These are phyloP conservation scores for Microchirus variegatus DNA, from an alignment of 2,797 vertebrate species.

Conservation along the genomic window DNA sequence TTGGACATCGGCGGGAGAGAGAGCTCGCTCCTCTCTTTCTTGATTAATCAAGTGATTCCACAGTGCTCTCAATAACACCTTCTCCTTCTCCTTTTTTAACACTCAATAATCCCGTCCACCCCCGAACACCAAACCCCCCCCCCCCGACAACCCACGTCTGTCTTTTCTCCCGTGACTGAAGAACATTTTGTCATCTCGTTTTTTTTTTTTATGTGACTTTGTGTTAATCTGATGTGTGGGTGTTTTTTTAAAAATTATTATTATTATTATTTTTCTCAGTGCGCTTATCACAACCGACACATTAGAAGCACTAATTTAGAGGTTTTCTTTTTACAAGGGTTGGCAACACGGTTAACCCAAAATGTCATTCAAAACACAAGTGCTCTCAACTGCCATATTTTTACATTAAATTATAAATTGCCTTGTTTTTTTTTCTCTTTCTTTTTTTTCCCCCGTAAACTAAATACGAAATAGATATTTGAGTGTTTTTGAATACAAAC, in stretches of 20 bases:
- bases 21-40: constrained; percentile 74
- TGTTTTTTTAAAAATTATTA: too few relatives aligned
- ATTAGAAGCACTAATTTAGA: constrained; percentile 8
- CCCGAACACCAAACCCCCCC: constrained; percentile 5
- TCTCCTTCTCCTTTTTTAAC: constrained; percentile 42
- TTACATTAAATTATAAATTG: constrained; percentile 4
- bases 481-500: constrained; percentile 19
- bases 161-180: constrained; percentile 13
- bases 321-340: not conserved
- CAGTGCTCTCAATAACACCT: constrained; percentile 76
- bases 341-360: constrained; percentile 34
- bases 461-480: constrained; percentile 9
- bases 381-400: constrained; percentile 14
- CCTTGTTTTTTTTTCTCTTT: too few relatives aligned
- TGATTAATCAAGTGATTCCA: constrained; percentile 85
- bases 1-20: constrained; percentile 81
- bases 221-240: constrained; percentile 53
- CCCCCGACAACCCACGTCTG: constrained; percentile 14
- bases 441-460: constrained; percentile 6
- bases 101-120: constrained; percentile 53
- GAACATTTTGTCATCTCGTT: constrained; percentile 32
- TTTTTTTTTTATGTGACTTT: constrained; percentile 40
- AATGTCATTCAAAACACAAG: constrained; percentile 27
- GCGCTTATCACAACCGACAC: constrained; percentile 39
- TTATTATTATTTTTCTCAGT: constrained; percentile 34